Percentiles rank a stretch among this genome's conserved stretches.
These are phyloP conservation scores for Cynopterus brachyotis DNA, from an alignment of 2,113 vertebrate species.

Conservation along the genomic window DNA sequence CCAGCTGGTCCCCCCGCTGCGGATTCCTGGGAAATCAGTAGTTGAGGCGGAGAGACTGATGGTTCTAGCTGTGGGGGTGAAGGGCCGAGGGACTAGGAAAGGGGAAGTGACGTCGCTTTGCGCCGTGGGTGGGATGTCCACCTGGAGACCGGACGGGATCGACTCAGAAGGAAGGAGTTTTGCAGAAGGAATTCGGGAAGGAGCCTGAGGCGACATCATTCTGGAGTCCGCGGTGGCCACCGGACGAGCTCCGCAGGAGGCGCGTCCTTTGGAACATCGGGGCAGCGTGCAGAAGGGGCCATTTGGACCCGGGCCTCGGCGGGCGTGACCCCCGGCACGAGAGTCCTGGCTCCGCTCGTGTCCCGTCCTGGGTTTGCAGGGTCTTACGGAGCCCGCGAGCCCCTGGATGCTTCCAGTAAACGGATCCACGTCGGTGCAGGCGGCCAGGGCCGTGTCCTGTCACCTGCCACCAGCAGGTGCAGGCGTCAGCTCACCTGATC, in stretches of 20 bases:
- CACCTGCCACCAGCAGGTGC: not conserved
- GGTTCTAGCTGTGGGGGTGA: not conserved
- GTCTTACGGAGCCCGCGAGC: too few relatives aligned
- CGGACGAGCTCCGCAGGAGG: not conserved
- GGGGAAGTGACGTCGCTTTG: not conserved
- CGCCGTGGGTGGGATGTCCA: not conserved
- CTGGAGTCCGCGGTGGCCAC: not conserved
- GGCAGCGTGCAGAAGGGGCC: not conserved
- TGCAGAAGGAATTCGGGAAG: not conserved
- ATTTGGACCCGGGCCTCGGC: not conserved
- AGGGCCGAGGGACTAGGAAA: not conserved
- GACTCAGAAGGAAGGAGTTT: not conserved
- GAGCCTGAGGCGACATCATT: not conserved
- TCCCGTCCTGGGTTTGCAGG: not conserved
- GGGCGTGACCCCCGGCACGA: not conserved
- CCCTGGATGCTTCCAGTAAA: not conserved
- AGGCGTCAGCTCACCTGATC: not conserved
- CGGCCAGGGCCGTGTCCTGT: not conserved
- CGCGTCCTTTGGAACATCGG: not conserved
- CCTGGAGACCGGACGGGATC: not conserved
- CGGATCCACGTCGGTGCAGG: not conserved
- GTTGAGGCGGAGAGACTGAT: not conserved
- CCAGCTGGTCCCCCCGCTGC: not conserved
- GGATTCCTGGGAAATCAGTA: not conserved
- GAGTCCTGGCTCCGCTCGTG: not conserved